These are phyloP conservation scores for Sycophaga agraensis DNA, from an alignment of 1,140 invertebrate genomes.

Conservation along the genomic window DNA sequence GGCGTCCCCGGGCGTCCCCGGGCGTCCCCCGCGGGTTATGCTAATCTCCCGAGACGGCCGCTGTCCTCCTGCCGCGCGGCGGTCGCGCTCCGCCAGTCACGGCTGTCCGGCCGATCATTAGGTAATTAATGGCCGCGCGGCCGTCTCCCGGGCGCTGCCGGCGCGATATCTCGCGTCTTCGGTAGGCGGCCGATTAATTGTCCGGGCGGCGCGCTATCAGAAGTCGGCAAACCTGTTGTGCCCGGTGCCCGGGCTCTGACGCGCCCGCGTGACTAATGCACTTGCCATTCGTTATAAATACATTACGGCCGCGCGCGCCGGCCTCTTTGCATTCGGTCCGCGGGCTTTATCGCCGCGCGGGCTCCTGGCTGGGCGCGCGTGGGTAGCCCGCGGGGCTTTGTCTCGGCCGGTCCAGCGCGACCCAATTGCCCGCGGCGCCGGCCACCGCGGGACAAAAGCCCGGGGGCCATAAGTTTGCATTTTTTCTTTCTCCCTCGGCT, in stretches of 20 bases:
- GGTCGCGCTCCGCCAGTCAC: not conserved
- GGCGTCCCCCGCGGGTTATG: no score
- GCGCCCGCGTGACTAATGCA: conserved; percentile 38
- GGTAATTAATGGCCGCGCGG: conserved; percentile 38
- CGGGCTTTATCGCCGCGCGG: no score
- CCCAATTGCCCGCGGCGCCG: no score
- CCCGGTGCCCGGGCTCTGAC: not conserved
- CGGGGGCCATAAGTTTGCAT: no score
- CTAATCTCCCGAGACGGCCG: no score
- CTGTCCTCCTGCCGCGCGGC: not conserved
- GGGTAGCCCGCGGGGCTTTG: no score
- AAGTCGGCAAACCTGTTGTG: conserved; percentile 38
- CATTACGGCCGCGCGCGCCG: not conserved
- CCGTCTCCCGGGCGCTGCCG: no score
- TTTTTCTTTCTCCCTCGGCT: not conserved
- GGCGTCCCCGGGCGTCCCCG: no score
- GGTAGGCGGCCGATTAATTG: conserved; percentile 37
- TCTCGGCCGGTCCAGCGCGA: no score
- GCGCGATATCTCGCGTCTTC: conserved; percentile 33
- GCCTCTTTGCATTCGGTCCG: no score
- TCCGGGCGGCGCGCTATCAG: conserved; percentile 30
- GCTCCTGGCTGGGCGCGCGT: no score
- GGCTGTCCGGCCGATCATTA: conserved; percentile 34
- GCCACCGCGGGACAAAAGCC: no score
- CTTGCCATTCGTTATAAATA: conserved; percentile 27